phyloP scores from a whole-genome alignment of 2,888 invertebrate species.

The Isotomurus palustris region DNA sequence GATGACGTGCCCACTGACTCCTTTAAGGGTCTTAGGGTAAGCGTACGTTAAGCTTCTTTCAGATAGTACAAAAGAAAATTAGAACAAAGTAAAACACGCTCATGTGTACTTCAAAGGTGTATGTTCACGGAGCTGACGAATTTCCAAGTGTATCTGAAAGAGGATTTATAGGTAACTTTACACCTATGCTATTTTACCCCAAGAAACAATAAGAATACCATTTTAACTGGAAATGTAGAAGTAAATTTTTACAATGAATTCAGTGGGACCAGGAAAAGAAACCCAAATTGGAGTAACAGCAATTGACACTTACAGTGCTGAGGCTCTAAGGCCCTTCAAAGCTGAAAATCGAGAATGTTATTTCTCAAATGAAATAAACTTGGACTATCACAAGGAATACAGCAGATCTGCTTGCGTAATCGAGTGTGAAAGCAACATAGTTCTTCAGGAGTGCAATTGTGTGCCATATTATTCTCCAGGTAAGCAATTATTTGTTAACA shows the following conservation, averaged over 20 bases:
- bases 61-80: background rate
- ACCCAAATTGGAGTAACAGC: slow-evolving; percentile 43
- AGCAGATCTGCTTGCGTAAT: slow-evolving; percentile 40
- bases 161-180: slow-evolving; percentile 27
- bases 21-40: slow-evolving; percentile 40
- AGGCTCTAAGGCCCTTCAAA: slow-evolving; percentile 32
- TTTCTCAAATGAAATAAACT: slow-evolving; percentile 36
- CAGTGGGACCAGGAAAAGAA: slow-evolving; percentile 45
- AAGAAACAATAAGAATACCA: background rate
- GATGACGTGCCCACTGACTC: slow-evolving; percentile 42
- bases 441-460: slow-evolving; percentile 37
- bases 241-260: background rate
- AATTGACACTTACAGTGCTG: slow-evolving; percentile 40
- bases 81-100: background rate
- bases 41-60: background rate
- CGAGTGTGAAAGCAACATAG: slow-evolving; percentile 42
- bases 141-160: slow-evolving; percentile 44
- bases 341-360: slow-evolving; percentile 37
- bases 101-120: no score
- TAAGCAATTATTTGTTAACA: slow-evolving; percentile 6
- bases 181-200: background rate
- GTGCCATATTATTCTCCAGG: slow-evolving; percentile 45
- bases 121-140: slow-evolving; percentile 44
- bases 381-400: slow-evolving; percentile 43
- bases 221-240: background rate